A percentile compares a stretch with the other conserved stretches of the same genome.
These are phyloP conservation scores for Castor canadensis DNA, from an alignment of 2,113 vertebrate species.

Conservation along the genomic window DNA sequence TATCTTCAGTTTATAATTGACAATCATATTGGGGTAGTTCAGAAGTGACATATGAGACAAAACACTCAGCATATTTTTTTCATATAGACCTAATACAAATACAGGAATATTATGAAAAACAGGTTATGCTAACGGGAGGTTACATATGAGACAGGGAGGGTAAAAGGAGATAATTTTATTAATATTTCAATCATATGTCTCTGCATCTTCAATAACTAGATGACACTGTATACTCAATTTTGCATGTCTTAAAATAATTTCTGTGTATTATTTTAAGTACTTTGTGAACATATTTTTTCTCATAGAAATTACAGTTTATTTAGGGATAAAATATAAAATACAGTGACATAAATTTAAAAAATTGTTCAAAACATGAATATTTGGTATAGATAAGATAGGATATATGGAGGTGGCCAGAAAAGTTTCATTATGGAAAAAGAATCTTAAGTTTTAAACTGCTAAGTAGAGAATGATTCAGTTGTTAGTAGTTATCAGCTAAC, in stretches of 20 bases:
- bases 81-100: too few relatives aligned
- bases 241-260: not conserved
- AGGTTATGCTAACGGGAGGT: too few relatives aligned
- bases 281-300: not conserved
- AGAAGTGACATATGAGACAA: not conserved
- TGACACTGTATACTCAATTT: not conserved
- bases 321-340: not conserved
- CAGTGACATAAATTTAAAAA: not conserved
- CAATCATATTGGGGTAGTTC: not conserved
- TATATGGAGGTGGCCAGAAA: not conserved
- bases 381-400: not conserved
- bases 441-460: not conserved
- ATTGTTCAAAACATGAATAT: not conserved
- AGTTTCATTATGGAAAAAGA: not conserved
- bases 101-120: too few relatives aligned
- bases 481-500: not conserved
- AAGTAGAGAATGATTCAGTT: not conserved
- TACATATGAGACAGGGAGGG: not conserved
- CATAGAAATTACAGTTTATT: constrained; percentile 17
- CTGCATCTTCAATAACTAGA: constrained; percentile 15
- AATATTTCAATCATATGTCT: constrained; percentile 11
- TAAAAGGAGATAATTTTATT: constrained; percentile 18
- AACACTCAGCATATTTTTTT: too few relatives aligned
- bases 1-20: not conserved
- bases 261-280: not conserved